These are phyloP conservation scores for Actinemys pallida DNA, from an alignment of 2,113 vertebrate genomes.

Conservation along the genomic window DNA sequence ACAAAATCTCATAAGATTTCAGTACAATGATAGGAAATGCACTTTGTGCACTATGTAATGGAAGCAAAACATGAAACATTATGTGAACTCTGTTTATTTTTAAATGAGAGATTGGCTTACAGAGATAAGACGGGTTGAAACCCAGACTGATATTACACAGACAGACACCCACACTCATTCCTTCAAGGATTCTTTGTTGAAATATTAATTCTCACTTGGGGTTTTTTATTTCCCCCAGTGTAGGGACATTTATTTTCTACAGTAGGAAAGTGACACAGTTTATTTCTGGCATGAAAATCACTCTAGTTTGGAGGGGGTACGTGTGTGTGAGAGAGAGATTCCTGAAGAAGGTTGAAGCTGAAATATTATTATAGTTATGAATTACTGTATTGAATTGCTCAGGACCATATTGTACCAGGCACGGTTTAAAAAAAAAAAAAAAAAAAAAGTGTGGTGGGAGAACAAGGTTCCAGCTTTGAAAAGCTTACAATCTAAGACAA, in stretches of 20 bases:
- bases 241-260: neutral
- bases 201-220: neutral
- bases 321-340: neutral
- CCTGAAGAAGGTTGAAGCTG: neutral
- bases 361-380: neutral
- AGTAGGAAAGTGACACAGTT: fast-evolving
- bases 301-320: neutral
- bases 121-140: neutral
- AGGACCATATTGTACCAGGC: neutral
- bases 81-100: neutral
- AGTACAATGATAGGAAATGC: neutral
- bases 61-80: neutral
- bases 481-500: neutral
- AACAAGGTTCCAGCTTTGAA: neutral
- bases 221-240: neutral
- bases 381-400: neutral
- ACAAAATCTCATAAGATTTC: constrained; percentile 26
- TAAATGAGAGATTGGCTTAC: neutral
- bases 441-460: neutral
- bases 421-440: neutral
- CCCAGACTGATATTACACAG: neutral
- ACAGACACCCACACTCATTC: fast-evolving
- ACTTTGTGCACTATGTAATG: neutral
- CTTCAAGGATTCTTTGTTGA: neutral
- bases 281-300: neutral